Evolutionary conservation across 2,888 invertebrate genomes (phyloP).

Genomic region (Cheilosia vernalis): DNA sequence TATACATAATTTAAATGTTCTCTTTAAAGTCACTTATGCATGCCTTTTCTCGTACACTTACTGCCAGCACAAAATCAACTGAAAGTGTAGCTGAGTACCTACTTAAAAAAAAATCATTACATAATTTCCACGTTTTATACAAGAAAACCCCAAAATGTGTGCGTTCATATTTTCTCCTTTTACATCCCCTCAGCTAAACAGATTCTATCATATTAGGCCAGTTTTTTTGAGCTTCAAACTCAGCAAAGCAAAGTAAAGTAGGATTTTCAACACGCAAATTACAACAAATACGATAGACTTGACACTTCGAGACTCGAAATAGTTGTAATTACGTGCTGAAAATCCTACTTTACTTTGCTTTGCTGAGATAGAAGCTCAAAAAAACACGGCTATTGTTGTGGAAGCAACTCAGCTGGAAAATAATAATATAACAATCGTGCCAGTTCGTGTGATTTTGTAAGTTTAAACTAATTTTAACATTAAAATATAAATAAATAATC

Average conservation of each 20-base stretch:
- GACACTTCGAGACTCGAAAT: too few relatives aligned
- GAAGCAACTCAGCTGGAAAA: slow-evolving; percentile 15
- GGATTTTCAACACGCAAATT: too few relatives aligned
- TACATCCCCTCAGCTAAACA: background rate
- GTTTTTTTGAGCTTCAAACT: too few relatives aligned
- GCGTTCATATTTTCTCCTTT: background rate
- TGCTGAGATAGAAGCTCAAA: too few relatives aligned
- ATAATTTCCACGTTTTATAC: background rate
- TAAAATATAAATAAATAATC: slow-evolving; percentile 40
- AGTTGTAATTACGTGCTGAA: too few relatives aligned
- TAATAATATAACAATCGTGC: slow-evolving; percentile 15
- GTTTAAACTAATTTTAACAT: slow-evolving; percentile 24
- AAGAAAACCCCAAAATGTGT: background rate
- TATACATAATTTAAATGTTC: too few relatives aligned
- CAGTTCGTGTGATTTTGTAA: background rate
- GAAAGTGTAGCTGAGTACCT: background rate
- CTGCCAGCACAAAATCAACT: background rate
- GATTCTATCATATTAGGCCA: background rate
- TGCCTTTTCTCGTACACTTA: background rate
- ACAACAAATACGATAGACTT: too few relatives aligned
- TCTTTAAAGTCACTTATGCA: background rate
- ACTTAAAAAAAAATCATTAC: background rate
- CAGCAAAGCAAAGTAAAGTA: too few relatives aligned
- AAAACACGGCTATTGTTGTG: too few relatives aligned
- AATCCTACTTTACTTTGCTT: too few relatives aligned